Evolutionary conservation across 2,888 invertebrate species (phyloP).

Genomic region (Cheilosia variabilis): DNA sequence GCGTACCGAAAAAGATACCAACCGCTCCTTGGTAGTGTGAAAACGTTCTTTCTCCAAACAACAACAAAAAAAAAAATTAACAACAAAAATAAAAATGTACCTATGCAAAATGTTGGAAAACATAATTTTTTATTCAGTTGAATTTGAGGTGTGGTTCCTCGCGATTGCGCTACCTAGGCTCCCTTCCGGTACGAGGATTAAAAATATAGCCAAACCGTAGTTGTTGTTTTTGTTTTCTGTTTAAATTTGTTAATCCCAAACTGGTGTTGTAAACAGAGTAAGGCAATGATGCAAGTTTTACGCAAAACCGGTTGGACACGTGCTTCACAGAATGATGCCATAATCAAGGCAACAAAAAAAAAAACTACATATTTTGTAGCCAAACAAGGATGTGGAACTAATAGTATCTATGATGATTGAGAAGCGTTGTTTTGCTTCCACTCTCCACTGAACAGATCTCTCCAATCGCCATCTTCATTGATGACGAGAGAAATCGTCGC

Average conservation of each 20-base stretch:
- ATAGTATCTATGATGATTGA: conserved; percentile 36
- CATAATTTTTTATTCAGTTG: conserved; percentile 34
- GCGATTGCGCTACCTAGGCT: conserved; percentile 64
- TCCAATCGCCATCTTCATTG: conserved; percentile 3
- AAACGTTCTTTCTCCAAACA: conserved; percentile 2
- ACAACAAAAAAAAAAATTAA: conserved; percentile 18
- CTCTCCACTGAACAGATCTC: background rate
- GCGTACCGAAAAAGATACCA: conserved; percentile 35
- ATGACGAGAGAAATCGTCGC: conserved; percentile 36
- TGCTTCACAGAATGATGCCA: conserved; percentile 14
- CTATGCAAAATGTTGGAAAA: conserved; percentile 42
- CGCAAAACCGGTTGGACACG: conserved; percentile 41
- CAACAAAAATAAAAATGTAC: conserved; percentile 16
- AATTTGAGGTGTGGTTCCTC: conserved; percentile 63
- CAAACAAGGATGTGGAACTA: conserved; percentile 19
- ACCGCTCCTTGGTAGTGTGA: background rate
- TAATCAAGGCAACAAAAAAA: background rate
- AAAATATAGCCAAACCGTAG: conserved; percentile 9
- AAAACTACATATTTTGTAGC: background rate
- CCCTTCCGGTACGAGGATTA: conserved; percentile 32
- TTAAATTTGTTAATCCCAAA: background rate
- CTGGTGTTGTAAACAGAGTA: conserved; percentile 13
- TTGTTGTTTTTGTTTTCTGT: conserved; percentile 1
- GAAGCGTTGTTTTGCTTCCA: conserved; percentile 8
- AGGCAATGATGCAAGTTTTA: conserved; percentile 12